Base-by-base conservation (phyloP, 2,797 vertebrate genomes). In the Neosilurus mollespiculum region DNA sequence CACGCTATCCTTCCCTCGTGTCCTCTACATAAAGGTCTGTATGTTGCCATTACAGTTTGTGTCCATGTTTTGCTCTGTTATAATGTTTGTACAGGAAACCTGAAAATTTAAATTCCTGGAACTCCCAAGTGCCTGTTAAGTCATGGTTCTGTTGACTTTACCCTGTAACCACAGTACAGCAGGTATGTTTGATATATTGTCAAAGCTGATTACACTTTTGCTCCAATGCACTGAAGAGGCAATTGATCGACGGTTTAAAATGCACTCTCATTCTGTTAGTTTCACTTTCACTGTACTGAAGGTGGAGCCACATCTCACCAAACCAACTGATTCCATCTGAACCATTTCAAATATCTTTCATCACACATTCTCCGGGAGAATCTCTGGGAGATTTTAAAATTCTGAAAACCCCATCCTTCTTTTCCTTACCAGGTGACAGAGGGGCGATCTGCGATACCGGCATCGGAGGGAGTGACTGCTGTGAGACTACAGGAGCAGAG, bases 381-480 rank as follows among this genome's bases (percentile, higher is more conserved):
- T n/a, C n/a, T n/a, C n/a, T n/a, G n/a, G n/a, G n/a, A n/a, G n/a
- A 2, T 2, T 43, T 43, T 43, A 43, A 43, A 43, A 43, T 58
- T 20, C 1, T 2, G 49, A 54, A 53, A 61, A n/a, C 0, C 0
- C 59, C 10, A 15, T 61, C 2, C 37, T 43, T n/a, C 1, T 77
- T 61, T 69, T n/a, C 87, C 91, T 92, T 70, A 94, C 94, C 89
- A n/a, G 94, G 94, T 15, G 93, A 93, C 61, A 88, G 87, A 67
- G 84, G 90, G 78, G 92, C 85, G 16, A 89, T 71, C 43, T 89
- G 90, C 61, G 91, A 86, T 0, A 70, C 58, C 12, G 87, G 34
- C 26, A 0, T 0, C 90, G 89, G 49, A 88, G 79, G 8, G 1
- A 81, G 12, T 34, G 79, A 59, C 22, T 70, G 79, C 2, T 66